Evolutionary conservation across 1,140 invertebrate genomes (phyloP).

Genomic region (Coptotermes formosanus): DNA sequence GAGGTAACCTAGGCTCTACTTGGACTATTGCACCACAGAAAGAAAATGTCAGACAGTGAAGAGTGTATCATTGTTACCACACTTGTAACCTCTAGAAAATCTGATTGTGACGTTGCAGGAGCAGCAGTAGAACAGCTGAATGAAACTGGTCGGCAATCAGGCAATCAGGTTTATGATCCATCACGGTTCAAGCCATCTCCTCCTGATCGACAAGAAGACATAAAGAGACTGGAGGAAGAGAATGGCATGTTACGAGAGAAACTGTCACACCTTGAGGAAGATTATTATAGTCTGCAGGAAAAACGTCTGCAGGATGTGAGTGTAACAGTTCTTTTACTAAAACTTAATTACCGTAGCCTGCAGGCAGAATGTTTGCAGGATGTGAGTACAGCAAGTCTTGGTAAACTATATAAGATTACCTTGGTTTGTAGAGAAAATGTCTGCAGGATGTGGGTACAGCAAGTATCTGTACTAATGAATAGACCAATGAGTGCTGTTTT

Average conservation of each 20-base stretch:
- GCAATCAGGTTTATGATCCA: neutral
- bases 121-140: neutral
- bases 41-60: no score
- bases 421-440: slow-evolving; percentile 68
- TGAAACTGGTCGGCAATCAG: neutral
- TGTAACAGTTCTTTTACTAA: slow-evolving; percentile 33
- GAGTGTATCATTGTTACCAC: no score
- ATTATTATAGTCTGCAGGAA: slow-evolving; percentile 68
- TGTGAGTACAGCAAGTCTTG: slow-evolving; percentile 54
- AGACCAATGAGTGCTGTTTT: no score
- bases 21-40: no score
- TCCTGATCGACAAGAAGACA: neutral
- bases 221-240: slow-evolving; percentile 43
- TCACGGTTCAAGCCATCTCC: neutral
- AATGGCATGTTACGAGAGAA: slow-evolving; percentile 59
- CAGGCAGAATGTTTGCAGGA: slow-evolving; percentile 75
- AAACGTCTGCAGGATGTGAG: slow-evolving; percentile 73
- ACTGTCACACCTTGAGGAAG: slow-evolving; percentile 58
- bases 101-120: neutral
- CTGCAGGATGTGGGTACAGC: slow-evolving; percentile 65
- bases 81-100: neutral
- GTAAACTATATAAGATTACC: slow-evolving; percentile 61
- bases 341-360: slow-evolving; percentile 58
- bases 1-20: no score
- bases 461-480: no score